These are phyloP conservation scores for Cyphomyrus plagiostoma DNA, from an alignment of 2,113 vertebrate genomes.

Conservation along the genomic window DNA sequence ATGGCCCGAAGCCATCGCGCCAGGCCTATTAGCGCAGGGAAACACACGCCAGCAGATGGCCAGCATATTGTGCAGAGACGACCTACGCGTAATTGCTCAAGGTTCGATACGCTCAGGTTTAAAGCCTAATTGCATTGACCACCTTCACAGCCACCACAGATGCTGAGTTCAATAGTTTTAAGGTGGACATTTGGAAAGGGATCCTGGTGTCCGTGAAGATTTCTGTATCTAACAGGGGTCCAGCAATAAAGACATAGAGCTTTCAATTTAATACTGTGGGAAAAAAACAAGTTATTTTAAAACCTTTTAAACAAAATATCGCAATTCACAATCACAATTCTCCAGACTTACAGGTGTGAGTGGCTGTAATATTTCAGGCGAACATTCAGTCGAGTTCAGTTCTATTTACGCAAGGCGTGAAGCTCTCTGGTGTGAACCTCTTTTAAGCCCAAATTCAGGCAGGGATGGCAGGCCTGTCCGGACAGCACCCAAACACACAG, in stretches of 20 bases:
- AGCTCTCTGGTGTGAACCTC: not conserved
- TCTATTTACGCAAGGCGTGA: not conserved
- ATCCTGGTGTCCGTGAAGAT: too few relatives aligned
- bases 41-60: conserved; percentile 93
- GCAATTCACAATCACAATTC: not conserved
- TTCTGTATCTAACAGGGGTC: not conserved
- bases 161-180: conserved; percentile 67
- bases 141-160: conserved; percentile 68
- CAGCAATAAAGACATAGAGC: not conserved
- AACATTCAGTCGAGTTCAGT: not conserved
- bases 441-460: not conserved
- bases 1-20: conserved; percentile 75
- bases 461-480: not conserved
- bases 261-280: not conserved
- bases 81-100: conserved; percentile 88
- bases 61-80: conserved; percentile 93
- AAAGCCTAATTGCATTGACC: conserved; percentile 80
- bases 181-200: conserved; percentile 60
- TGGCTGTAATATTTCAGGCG: not conserved
- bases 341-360: not conserved
- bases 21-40: conserved; percentile 79
- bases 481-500: not conserved
- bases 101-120: conserved; percentile 86
- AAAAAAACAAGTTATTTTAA: not conserved
- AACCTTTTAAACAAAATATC: not conserved